These are phyloP conservation scores for Heterotis niloticus DNA, from an alignment of 2,113 vertebrate genomes.

Conservation along the genomic window DNA sequence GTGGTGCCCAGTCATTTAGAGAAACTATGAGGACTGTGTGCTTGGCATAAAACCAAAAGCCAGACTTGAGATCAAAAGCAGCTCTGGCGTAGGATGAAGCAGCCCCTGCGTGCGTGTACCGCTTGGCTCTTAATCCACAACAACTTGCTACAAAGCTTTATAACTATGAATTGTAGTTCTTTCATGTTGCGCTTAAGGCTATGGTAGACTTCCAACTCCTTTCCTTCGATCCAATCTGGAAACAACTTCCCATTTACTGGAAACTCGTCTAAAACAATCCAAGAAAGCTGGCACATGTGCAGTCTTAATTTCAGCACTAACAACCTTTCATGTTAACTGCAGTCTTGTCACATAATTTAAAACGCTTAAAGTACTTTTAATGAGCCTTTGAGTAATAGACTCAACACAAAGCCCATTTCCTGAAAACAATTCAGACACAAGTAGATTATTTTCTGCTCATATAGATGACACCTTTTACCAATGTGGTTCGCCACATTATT, in stretches of 20 bases:
- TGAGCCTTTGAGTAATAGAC: background rate
- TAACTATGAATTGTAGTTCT: no score
- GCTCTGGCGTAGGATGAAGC: conserved; percentile 61
- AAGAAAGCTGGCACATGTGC: background rate
- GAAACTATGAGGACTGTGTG: conserved; percentile 55
- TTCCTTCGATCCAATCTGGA: background rate
- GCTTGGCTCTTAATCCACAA: no score
- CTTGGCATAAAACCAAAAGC: conserved; percentile 48
- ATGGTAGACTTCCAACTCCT: background rate
- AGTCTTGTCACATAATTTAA: background rate
- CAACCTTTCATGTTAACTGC: background rate
- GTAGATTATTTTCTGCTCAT: no score
- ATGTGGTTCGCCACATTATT: no score
- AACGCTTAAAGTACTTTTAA: background rate
- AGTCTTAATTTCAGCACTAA: background rate
- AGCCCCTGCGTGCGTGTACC: conserved; percentile 21
- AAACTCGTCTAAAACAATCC: background rate
- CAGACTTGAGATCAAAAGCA: conserved; percentile 51
- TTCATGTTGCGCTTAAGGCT: no score
- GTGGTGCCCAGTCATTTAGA: conserved; percentile 39
- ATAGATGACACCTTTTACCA: background rate
- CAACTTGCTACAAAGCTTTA: no score
- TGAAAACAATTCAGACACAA: no score
- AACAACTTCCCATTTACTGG: background rate
- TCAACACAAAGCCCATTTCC: background rate